Evolutionary conservation across 2,797 vertebrate genomes (phyloP), one percentile per base, ranked within the genome.

Genomic region (Acestrorhynchus altus): DNA sequence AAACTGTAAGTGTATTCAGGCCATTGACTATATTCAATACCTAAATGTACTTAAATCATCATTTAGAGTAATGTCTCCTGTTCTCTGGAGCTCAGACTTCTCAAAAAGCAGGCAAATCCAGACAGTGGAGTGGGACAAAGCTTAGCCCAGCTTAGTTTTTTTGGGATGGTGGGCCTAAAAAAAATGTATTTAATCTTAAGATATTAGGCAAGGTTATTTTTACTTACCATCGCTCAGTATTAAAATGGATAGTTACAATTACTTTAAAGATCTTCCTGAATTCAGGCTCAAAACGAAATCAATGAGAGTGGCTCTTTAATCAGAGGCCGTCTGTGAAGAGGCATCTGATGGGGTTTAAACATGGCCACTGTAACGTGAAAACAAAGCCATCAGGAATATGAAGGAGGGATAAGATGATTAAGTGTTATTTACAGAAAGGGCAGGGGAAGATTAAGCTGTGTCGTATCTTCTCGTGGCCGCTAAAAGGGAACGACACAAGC

Each of bases 371-470:
- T 77, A 83, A 67, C 83, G 82, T 79, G 64, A 80, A 54, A 44
- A 67, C 6, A 20, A 65, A 60, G 60, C 86, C 90, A 90, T 91
- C 86, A 89, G 66, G 80, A 75, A 84, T 46, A 77, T 83, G 66
- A 90, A 92, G 57, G 42, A 71, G 20, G 42, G 87, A 87, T 91
- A 91, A 94, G 92, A 92, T 92, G 91, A 94, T 94, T 94, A 93
- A 88, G 92, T 24, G 1, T 94, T 96, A 96, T 95, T 96, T 96
- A 96, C 91, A 92, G 91, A 88, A 90, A 82, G 82, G 82, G 76
- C 70, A 87, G 83, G 61, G 83, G 79, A 74, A 83, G 86, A 94
- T 92, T 91, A 92, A 87, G 26, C n/a, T 46, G 31, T 42, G 46
- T 56, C 26, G 39, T 18, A 40, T 80, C 20, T 65, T 75, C 65